A percentile compares a stretch with the other conserved stretches of the same genome.
Evolutionary conservation across 1,140 invertebrate genomes (phyloP).

Genomic region (Megalopta genalis): DNA sequence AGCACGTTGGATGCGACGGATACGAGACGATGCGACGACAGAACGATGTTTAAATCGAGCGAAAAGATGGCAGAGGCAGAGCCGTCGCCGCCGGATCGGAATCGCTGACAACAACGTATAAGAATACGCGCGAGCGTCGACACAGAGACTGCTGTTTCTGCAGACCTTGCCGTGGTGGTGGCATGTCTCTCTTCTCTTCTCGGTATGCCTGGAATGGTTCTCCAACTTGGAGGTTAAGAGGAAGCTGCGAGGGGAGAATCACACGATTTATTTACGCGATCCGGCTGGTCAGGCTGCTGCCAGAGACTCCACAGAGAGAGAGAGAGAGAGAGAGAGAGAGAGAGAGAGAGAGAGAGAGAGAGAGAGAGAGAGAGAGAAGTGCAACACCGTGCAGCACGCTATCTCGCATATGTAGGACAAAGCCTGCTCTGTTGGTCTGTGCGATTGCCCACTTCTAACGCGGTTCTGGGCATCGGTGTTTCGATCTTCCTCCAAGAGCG

Average conservation of each 20-base stretch:
- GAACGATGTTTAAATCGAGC: not conserved
- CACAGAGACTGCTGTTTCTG: conserved; percentile 71
- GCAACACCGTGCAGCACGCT: conserved; percentile 33
- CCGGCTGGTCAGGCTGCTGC: conserved; percentile 46
- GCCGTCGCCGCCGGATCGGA: not conserved
- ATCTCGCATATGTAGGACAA: conserved; percentile 66
- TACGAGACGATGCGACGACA: no score
- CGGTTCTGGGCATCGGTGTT: not conserved
- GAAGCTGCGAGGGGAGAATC: conserved; percentile 50
- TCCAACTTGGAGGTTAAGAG: conserved; percentile 27
- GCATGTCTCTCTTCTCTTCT: not conserved
- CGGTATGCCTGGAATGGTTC: conserved; percentile 26
- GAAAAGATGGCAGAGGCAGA: not conserved
- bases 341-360: no score
- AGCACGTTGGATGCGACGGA: no score
- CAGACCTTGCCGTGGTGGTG: conserved; percentile 23
- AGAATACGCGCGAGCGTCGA: conserved; percentile 29
- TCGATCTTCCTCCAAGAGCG: conserved; percentile 9
- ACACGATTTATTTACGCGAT: conserved; percentile 68
- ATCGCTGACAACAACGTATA: conserved; percentile 16
- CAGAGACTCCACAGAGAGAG: no score
- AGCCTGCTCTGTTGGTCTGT: conserved; percentile 49
- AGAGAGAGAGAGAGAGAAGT: no score
- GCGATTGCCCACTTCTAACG: conserved; percentile 34
- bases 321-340: no score